Percentiles rank a stretch among this genome's conserved stretches.
Conservation (phyloP, 2,113 vertebrate genomes). For the Nannobrachium achirus region DNA sequence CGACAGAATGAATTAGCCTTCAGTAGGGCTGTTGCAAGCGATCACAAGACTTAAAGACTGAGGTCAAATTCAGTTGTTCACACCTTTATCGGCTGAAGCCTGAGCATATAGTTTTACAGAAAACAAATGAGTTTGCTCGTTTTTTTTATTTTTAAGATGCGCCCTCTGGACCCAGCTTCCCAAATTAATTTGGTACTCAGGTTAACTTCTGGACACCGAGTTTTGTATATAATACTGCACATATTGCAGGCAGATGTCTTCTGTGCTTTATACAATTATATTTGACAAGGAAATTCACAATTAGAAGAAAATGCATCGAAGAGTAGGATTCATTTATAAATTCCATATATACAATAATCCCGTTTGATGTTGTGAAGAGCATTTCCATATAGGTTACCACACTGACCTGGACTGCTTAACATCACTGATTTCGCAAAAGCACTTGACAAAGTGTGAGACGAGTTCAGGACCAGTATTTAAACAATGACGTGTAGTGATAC, state of each 20-base stretch:
- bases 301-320: background rate
- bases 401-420: constrained; percentile 17
- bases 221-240: constrained; percentile 26
- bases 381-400: background rate
- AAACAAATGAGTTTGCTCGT: constrained; percentile 8
- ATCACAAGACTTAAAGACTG: constrained; percentile 18
- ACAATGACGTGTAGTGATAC: constrained; percentile 16
- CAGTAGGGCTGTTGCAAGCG: constrained; percentile 17
- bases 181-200: constrained; percentile 4
- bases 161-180: constrained; percentile 8
- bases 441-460: constrained; percentile 19
- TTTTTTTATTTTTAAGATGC: constrained; percentile 8
- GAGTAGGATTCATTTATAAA: background rate
- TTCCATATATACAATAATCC: background rate
- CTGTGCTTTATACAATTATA: constrained; percentile 56
- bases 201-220: constrained; percentile 1
- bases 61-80: constrained; percentile 24
- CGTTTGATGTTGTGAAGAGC: background rate
- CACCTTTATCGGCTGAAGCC: constrained; percentile 20
- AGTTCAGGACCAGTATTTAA: constrained; percentile 43
- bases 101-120: background rate
- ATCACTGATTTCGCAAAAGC: constrained; percentile 21
- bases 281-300: background rate
- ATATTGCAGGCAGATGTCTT: constrained; percentile 26
- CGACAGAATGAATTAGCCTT: too few species aligned